Base-by-base conservation (phyloP, 2,888 invertebrate genomes). In the Diarsia brunnea region DNA sequence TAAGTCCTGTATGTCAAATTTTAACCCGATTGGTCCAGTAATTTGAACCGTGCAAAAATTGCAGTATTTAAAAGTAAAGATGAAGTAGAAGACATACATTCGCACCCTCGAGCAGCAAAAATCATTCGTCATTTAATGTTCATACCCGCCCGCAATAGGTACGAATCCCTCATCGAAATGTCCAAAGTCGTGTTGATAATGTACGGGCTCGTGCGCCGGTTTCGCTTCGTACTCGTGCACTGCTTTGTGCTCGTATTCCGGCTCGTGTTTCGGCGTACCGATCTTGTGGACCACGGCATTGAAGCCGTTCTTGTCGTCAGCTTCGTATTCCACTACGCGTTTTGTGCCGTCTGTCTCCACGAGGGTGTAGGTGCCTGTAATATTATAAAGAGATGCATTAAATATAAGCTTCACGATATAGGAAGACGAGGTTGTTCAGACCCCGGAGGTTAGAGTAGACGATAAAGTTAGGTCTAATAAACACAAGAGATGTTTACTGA, bases 271-370 rank as follows among this genome's bases (percentile, higher is more conserved):
- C 11, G 94, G 96, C 0, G 92, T 93, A 19, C 97, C 97, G 65
- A 97, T 97, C 85, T 94, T 97, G 92, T 97, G 97, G 1, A 97
- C 97, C 47, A 97, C 95, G 0, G 97, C 97, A 89, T 97, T 97
- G 93, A 97, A 97, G 0, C 97, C 97, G 91, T 97, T 97, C 81
- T 97, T 97, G 89, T 97, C 97, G 89, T 97, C 97, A 0, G 97
- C 97, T 80, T 97, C 97, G 93, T 97, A 97, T 91, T 97, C 97
- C 47, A 97, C 97, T 53, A 97, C 93, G 85, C 97, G 95, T 89
- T 97, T 97, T 0, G 97, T 97, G 24, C 97, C 97, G 90, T 97
- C 97, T 0, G 97, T 97, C 85, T 97, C 97, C 8, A 97, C 91
- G 14, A 97, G 92, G 0, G 97, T 97, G 94, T 97, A 97, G 63